Base-by-base conservation (phyloP, 1,140 invertebrate species). In the Formica selysi region DNA sequence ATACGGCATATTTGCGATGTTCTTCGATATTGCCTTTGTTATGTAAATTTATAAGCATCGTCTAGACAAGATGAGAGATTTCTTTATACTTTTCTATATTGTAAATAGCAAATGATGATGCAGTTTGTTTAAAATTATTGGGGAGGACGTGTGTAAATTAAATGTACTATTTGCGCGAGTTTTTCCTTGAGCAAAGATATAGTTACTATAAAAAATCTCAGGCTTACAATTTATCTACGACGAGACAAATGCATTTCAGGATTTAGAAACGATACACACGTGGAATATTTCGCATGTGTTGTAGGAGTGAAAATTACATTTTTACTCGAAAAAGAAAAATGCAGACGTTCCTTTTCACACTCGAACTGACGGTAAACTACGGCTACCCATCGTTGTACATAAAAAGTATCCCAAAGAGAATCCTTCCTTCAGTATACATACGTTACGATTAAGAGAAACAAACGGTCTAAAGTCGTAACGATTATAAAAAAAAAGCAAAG, bases 341-440 rank as follows among this genome's bases (percentile, higher is more conserved):
- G n/a, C 36, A 71, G 22, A 44, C 38, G 26, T 51, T 80, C 36
- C 44, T 74, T 73, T 29, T 61, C 16, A 59, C 16, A 59, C 3
- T 19, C 26, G 38, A 48, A n/a, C n/a, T 51, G 16, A 57, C 22
- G 26, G 26, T 61, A 11, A 80, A 70, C 26, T 59, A 44, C 36
- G 48, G 41, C 48, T 80, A 81, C 4, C n/a, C 19, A 83, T 44
- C 44, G n/a, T 80, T 83, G 79, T 83, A 83, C 19, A 83, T 83
- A 83, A 29, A 48, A 73, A 83, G 26, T 83, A 74, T 83, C 79
- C 79, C 79, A 83, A 83, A 83, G 79, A 83, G 67, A 73, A 70
- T 70, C 22, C 26, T 54, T 44, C 19, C 16, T 71, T 74, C 79
- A 62, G 11, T 73, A 83, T 48, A 62, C 54, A 74, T 22, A 26